Base-by-base conservation (phyloP, 2,113 vertebrate genomes). In the Emberiza fucata region DNA sequence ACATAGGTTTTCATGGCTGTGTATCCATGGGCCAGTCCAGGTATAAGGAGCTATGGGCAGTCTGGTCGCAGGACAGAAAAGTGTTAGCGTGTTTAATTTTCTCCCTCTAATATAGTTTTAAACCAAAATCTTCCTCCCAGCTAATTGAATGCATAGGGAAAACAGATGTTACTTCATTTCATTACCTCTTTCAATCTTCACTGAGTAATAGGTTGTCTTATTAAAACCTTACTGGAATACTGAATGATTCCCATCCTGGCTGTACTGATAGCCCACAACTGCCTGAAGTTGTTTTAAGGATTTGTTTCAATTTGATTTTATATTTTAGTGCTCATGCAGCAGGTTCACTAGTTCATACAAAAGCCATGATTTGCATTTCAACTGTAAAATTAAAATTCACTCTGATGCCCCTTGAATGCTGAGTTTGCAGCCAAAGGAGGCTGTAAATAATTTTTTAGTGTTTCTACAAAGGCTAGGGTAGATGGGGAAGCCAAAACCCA, bases 321-420 rank as follows among this genome's bases (percentile, higher is more conserved):
- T 80, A 78, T 94, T 91, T 93, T 68, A 93, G 71, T 63, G 42
- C 39, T 75, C 89, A 90, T 78, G 50, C 57, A 61, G 71, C 37
- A 69, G 8, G 37, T 59, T 87, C 80, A 71, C 68, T 95, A 37
- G 40, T 64, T 86, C 81, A 68, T 57, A 44, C 11, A 47, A 81
- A 81, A 84, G 16, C 1, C 24, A 81, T 5, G 5, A 69, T 31
- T 65, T 44, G 10, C 9, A 63, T 48, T 95, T 77, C 59, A 91
- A 86, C 39, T 53, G 39, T 37, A 90, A 97, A 94, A 95, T 88
- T 76, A 86, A 77, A 96, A 85, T 65, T 51, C 57, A 57, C 33
- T 66, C 19, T 28, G 23, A 60, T 53, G 69, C 25, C 70, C 69
- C 42, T 64, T 77, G 81, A 72, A 81, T 6, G n/a, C 6, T 1